Percentiles rank a stretch among this genome's conserved stretches.
Conservation (phyloP, 2,888 invertebrate genomes). For the Emesis russula region DNA sequence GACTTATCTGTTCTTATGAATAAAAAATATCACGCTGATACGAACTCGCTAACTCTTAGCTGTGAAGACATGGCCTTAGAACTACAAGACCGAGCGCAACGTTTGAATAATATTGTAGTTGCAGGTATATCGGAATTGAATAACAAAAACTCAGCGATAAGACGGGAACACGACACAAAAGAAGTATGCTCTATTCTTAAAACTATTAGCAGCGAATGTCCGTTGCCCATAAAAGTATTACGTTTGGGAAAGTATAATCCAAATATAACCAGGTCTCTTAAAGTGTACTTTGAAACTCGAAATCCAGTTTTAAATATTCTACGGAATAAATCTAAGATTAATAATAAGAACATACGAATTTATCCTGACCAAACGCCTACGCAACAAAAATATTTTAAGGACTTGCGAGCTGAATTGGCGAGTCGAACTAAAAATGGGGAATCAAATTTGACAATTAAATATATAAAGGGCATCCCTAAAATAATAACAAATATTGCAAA, state of each 20-base stretch:
- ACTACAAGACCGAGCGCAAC: neutral
- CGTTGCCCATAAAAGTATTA: neutral
- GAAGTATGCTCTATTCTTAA: neutral
- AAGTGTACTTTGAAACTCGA: neutral
- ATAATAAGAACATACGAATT: neutral
- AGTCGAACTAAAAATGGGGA: conserved; percentile 14
- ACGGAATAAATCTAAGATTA: neutral
- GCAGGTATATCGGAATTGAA: neutral
- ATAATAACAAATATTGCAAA: neutral
- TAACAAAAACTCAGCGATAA: neutral
- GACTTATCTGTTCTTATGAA: neutral
- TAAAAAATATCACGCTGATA: neutral
- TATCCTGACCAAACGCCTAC: conserved; percentile 20
- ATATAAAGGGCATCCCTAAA: conserved; percentile 18
- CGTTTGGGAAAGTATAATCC: neutral
- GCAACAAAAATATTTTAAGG: conserved; percentile 20
- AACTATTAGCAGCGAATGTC: neutral
- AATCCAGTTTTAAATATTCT: neutral
- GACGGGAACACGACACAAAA: neutral
- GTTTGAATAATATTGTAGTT: neutral
- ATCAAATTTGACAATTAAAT: conserved; percentile 10
- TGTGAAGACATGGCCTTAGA: neutral
- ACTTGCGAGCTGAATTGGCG: conserved; percentile 4
- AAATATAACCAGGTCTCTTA: neutral
- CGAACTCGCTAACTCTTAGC: neutral